Evolutionary conservation across 2,888 invertebrate genomes (phyloP), one percentile per base, ranked within the genome.

Genomic region (Melinopterus prodromus): DNA sequence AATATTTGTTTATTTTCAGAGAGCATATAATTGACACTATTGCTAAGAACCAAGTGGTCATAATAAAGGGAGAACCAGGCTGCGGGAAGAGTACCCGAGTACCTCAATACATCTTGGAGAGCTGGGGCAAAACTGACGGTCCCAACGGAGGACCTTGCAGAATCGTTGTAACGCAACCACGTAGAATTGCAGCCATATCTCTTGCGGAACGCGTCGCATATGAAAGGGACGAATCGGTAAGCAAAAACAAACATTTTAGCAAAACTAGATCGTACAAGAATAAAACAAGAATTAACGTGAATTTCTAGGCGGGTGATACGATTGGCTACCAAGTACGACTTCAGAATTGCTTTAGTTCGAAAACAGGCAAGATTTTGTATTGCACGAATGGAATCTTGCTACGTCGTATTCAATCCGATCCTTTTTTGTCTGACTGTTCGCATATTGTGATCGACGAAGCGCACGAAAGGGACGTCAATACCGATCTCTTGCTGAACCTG

Each of bases 371-470:
- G 0, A 90, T 95, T 37, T 86, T 95, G 0, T 95, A 93, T 86
- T 95, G 94, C 85, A 94, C 95, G 0, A 93, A 93, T 0, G 95
- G 95, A 12, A 89, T 90, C 76, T 83, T 90, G 16, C 80, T 90
- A 26, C 87, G 89, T 75, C 89, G 89, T 80, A 80, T 92, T 36
- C 89, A 90, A 82, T 80, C 80, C 2, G 90, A 91, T 86, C 89
- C 90, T 0, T 84, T 82, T 7, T 87, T 95, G 0, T 84, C 87
- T 14, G 92, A 92, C 12, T 92, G 93, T 81, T 91, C 93, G 0
- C 95, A 95, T 86, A 91, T 95, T 0, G 90, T 95, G 76, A 89
- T 95, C 79, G 95, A 95, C 86, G 95, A 95, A 85, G 94, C 94
- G 0, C 95, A 95, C 86, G 94, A 95, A 85, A 90, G 95, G 6